Evolutionary conservation across 2,797 vertebrate species (phyloP).

Genomic region (Rhinichthys osculus): DNA sequence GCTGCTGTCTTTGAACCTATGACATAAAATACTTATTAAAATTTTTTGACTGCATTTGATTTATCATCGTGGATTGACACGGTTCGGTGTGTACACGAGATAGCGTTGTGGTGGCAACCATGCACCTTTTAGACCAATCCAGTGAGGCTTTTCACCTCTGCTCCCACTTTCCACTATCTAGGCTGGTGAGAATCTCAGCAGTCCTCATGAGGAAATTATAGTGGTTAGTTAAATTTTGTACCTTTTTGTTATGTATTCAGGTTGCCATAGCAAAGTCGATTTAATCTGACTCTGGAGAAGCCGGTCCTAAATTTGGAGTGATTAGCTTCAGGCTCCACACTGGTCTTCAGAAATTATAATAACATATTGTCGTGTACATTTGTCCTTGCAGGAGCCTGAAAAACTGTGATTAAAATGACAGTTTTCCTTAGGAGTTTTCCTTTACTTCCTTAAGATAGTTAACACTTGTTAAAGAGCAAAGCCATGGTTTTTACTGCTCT

Average conservation of each 20-base stretch:
- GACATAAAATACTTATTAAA: conserved; percentile 1
- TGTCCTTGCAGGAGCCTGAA: background rate
- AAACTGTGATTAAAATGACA: conserved; percentile 26
- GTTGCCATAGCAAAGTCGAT: conserved; percentile 60
- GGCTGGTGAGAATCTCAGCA: conserved; percentile 28
- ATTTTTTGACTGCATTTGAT: conserved; percentile 22
- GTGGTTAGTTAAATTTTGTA: conserved; percentile 55
- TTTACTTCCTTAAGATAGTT: background rate
- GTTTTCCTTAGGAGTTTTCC: background rate
- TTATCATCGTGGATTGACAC: conserved; percentile 5
- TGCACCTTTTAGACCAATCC: conserved; percentile 43
- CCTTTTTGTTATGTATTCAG: conserved; percentile 42
- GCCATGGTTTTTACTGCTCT: background rate
- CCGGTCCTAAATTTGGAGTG: conserved; percentile 40
- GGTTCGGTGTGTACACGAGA: conserved; percentile 23
- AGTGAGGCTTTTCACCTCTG: conserved; percentile 32
- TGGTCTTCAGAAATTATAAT: conserved; percentile 37
- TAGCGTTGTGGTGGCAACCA: conserved; percentile 37
- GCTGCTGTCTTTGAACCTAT: conserved; percentile 29
- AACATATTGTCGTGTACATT: conserved; percentile 13
- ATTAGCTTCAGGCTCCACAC: conserved; percentile 46
- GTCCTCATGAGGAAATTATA: conserved; percentile 60
- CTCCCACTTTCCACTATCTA: conserved; percentile 21
- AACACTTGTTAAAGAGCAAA: conserved; percentile 1
- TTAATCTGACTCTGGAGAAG: conserved; percentile 50